Evolutionary conservation across 2,113 vertebrate genomes (phyloP).

Genomic region (Beaufortia kweichowensis): DNA sequence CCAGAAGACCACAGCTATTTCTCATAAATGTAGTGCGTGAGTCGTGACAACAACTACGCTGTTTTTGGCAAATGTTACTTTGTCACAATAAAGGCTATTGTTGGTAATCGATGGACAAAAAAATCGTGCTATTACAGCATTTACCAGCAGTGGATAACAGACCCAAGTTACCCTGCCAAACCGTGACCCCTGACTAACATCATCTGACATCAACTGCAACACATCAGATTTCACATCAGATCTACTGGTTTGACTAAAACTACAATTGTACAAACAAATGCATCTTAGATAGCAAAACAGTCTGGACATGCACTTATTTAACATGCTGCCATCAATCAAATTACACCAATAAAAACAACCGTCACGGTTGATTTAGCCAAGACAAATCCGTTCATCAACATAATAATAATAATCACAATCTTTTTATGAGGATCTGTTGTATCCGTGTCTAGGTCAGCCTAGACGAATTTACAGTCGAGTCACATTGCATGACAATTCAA

Average conservation of each 20-base stretch:
- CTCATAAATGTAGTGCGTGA: too few species aligned
- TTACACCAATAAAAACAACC: neutral
- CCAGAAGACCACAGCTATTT: too few species aligned
- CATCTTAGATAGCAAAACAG: neutral
- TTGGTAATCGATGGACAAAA: too few species aligned
- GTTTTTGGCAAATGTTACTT: too few species aligned
- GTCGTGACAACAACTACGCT: too few species aligned
- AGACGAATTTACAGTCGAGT: slow-evolving; percentile 47
- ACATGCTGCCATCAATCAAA: slow-evolving; percentile 4
- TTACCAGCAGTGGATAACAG: too few species aligned
- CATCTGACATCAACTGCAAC: neutral
- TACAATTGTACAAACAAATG: neutral
- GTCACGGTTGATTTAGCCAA: neutral
- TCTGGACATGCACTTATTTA: neutral
- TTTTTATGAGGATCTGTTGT: slow-evolving; percentile 28
- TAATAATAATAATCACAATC: slow-evolving; percentile 3
- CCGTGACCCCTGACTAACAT: neutral
- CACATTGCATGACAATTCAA: slow-evolving; percentile 46
- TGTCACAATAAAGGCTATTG: too few species aligned
- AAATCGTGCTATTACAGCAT: too few species aligned
- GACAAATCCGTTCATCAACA: slow-evolving; percentile 33
- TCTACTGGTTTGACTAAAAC: neutral
- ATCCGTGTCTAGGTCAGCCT: slow-evolving; percentile 33
- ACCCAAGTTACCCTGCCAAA: too few species aligned
- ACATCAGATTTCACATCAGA: neutral